Base-by-base conservation (phyloP, 2,888 invertebrate genomes). In the Geotrupes spiniger region DNA sequence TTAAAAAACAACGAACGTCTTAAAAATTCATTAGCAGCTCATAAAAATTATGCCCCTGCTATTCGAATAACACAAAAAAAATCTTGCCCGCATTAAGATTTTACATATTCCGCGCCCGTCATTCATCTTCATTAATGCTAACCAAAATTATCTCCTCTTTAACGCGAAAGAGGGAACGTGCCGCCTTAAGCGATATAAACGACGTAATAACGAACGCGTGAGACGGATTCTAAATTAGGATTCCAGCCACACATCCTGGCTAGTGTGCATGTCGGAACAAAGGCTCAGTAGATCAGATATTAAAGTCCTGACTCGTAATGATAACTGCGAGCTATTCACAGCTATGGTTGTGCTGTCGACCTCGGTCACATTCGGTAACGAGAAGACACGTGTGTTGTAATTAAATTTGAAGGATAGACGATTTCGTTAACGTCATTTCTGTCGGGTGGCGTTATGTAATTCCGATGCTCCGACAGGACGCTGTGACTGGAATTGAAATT, bases 231-330 rank as follows among this genome's bases (percentile, higher is more conserved):
- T 33, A 33, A 46, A 50, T 53, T 50, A 50, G 50, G 45, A 50
- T 47, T 53, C 55, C 43, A 54, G 53, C 51, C 57, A 55, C 58
- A 58, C 55, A 53, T 59, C 52, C 54, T 51, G 45, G 50, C 49
- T 52, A 57, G 55, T 55, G 59, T 59, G 51, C 60, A 59, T 58
- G 59, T 56, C 46, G 51, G 54, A 59, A 61, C 59, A 61, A 60
- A 59, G 56, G 58, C 48, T 54, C 51, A 29, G 51, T 45, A 56
- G 60, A 61, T 61, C 60, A 57, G 61, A 61, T 60, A 60, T 59
- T 33, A 33, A 33, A 33, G 33, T 33, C 11, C 33, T 33, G 33
- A 33, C n/a, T 33, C 33, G 33, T 33, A 3, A 33, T 33, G 33
- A 33, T 33, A 33, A 33, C 33, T 33, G 15, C 11, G 15, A 33